Base-by-base conservation (phyloP, 2,888 invertebrate species). In the Odontomyia ornata region DNA sequence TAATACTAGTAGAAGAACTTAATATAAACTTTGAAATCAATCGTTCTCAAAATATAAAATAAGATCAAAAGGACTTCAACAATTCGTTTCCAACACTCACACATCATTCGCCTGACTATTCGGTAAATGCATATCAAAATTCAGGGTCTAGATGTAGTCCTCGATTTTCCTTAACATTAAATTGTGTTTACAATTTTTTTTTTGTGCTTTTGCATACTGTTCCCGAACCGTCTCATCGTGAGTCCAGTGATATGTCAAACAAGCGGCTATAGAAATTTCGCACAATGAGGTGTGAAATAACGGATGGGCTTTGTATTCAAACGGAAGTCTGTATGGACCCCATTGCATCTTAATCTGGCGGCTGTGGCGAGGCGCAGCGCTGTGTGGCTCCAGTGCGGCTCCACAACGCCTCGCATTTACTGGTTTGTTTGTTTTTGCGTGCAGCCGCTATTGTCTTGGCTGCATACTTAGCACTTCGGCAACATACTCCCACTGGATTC, bases 221-320 rank as follows among this genome's bases (percentile, higher is more conserved):
- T 36, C 36, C 36, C 36, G 36, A 36, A 23, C 11, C 60, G 25
- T 23, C 60, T 60, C 47, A 27, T 18, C 69, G 69, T 25, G 47
- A 25, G 46, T 46, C 46, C 47, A 30, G 13, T 5, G 47, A 69
- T 47, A 46, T 69, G 69, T 69, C 69, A 69, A 30, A 47, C 18
- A 69, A 69, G 36, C 25, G 9, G 62, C 79, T 77, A 71, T 77
- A 76, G 79, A 79, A 69, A 76, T 76, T 79, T 77, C 79, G 69
- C 77, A 79, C 79, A 79, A 79, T 77, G 79, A 79, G 79, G 79
- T 79, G 79, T 79, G 79, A 79, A 79, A 79, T 79, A 79, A 77
- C 79, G 79, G 79, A 79, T 77, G 79, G 77, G 77, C 76, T 79
- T 79, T 79, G 76, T 79, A 64, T 77, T 79, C 73, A 27, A 79